Evolutionary conservation across 2,113 vertebrate species (phyloP).

Genomic region (Hyperopisus bebe): DNA sequence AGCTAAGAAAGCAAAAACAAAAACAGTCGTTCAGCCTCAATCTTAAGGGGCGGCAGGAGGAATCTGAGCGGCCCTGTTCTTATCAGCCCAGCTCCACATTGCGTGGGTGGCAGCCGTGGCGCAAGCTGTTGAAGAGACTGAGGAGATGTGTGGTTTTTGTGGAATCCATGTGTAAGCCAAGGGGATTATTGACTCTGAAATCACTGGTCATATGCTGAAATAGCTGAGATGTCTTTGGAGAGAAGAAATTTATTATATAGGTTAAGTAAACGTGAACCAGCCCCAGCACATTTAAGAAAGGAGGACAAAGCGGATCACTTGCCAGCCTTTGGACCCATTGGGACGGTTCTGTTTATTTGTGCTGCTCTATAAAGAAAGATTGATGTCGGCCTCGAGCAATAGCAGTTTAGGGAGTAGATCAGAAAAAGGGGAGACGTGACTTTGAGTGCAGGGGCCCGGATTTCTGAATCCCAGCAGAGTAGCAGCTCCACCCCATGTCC

Average conservation of each 20-base stretch:
- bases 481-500: background rate
- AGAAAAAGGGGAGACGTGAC: background rate
- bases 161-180: background rate
- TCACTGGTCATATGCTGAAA: conserved; percentile 4
- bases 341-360: conserved; percentile 50
- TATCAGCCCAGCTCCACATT: background rate
- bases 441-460: conserved; percentile 17
- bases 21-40: background rate
- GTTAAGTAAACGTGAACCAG: conserved; percentile 44
- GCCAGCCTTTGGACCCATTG: conserved; percentile 25
- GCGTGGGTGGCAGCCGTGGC: background rate
- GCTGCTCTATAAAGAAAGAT: conserved; percentile 33
- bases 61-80: background rate
- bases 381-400: conserved; percentile 28
- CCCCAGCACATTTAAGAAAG: conserved; percentile 25
- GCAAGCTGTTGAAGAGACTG: background rate
- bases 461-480: background rate
- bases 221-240: conserved; percentile 2
- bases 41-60: background rate
- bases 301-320: conserved; percentile 45
- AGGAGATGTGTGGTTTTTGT: background rate
- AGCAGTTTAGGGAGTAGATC: background rate
- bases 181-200: conserved; percentile 12
- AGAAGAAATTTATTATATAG: conserved; percentile 20
- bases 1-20: background rate